Conservation (phyloP, 1,140 invertebrate species). For the Aphaenogaster floridana region DNA sequence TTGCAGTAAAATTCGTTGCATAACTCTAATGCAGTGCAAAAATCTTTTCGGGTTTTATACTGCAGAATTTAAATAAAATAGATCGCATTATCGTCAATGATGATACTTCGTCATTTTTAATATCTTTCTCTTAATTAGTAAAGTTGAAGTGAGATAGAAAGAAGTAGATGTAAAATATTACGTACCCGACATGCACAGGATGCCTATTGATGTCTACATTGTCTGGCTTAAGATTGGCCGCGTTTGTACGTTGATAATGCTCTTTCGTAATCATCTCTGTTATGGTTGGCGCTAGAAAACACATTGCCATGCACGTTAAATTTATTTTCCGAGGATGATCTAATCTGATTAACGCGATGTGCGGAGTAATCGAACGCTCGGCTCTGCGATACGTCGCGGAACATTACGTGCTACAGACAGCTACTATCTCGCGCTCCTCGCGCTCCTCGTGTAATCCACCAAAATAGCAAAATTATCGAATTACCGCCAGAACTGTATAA, state of each 20-base stretch:
- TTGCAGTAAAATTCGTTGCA: background rate
- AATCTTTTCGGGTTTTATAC: background rate
- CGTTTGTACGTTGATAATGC: slow-evolving; percentile 86
- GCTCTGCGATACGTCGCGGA: slow-evolving; percentile 1
- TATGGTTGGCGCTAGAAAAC: slow-evolving; percentile 83
- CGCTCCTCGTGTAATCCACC: background rate
- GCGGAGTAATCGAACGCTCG: slow-evolving; percentile 9
- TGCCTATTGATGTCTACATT: slow-evolving; percentile 95
- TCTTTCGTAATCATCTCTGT: slow-evolving; percentile 86
- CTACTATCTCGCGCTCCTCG: background rate
- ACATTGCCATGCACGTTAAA: slow-evolving; percentile 10
- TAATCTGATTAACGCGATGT: slow-evolving; percentile 15
- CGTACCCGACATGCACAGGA: slow-evolving; percentile 96
- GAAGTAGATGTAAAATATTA: slow-evolving; percentile 47
- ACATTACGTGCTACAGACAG: background rate
- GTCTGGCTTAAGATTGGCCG: slow-evolving; percentile 90
- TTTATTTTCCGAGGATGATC: slow-evolving; percentile 4
- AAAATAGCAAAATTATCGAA: background rate
- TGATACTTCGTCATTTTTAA: background rate
- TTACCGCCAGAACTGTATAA: background rate
- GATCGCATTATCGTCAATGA: background rate
- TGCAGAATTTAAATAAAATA: background rate
- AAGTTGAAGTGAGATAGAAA: background rate
- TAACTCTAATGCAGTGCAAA: background rate
- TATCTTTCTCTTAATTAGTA: background rate